phyloP scores from a whole-genome alignment of 2,113 vertebrate genomes.

The Rana temporaria region DNA sequence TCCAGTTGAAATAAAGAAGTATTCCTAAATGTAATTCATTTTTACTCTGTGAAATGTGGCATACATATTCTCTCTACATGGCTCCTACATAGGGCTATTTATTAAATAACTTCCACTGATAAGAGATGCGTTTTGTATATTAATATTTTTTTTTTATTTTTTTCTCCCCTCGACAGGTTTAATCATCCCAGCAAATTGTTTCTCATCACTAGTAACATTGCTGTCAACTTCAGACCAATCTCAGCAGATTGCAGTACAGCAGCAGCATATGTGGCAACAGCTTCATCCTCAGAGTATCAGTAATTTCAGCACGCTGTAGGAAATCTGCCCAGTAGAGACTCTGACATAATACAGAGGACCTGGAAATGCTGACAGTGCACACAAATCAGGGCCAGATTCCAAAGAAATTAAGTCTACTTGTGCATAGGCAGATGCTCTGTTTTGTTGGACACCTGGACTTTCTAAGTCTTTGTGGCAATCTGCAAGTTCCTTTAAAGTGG shows the following conservation, averaged over 20 bases:
- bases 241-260: slow-evolving; percentile 94
- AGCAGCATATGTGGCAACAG: slow-evolving; percentile 97
- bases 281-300: slow-evolving; percentile 96
- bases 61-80: too few species aligned
- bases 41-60: too few species aligned
- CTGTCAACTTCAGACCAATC: slow-evolving; percentile 95
- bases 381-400: slow-evolving; percentile 87
- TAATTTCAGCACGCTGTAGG: slow-evolving; percentile 75
- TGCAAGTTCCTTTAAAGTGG: slow-evolving; percentile 66
- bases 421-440: slow-evolving; percentile 74
- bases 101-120: too few species aligned
- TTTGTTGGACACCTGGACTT: slow-evolving; percentile 63
- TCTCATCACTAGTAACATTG: slow-evolving; percentile 90
- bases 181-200: slow-evolving; percentile 96
- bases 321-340: slow-evolving; percentile 62
- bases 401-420: slow-evolving; percentile 80
- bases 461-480: slow-evolving; percentile 42
- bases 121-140: too few species aligned
- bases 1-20: too few species aligned
- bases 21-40: too few species aligned
- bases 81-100: too few species aligned
- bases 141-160: neutral
- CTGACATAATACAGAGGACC: slow-evolving; percentile 66
- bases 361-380: slow-evolving; percentile 72
- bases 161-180: slow-evolving; percentile 77